A percentile compares a stretch with the other conserved stretches of the same genome.
Conservation (phyloP, 2,888 invertebrate species). For the Spialia ferax region DNA sequence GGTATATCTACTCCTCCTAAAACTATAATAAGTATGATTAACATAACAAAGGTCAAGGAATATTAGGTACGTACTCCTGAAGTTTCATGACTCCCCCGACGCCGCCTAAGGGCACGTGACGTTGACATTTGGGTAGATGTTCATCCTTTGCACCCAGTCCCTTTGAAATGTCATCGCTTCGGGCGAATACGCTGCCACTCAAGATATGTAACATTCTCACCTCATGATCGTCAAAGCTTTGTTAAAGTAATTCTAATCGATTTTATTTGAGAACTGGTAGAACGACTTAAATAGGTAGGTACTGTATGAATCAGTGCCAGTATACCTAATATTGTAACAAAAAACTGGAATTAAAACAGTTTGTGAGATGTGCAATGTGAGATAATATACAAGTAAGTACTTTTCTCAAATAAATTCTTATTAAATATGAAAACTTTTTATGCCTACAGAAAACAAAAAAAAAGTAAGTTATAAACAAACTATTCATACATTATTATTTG, state of each 20-base stretch:
- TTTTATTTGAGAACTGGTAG: background rate
- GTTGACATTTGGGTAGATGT: slow-evolving; percentile 23
- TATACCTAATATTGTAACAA: background rate
- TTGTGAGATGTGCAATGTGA: too few relatives aligned
- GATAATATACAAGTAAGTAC: too few relatives aligned
- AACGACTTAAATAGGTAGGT: too few relatives aligned
- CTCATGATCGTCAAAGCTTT: background rate
- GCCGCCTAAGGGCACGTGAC: slow-evolving; percentile 13
- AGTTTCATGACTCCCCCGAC: slow-evolving; percentile 26
- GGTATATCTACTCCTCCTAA: background rate
- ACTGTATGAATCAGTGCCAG: background rate
- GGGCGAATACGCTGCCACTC: background rate
- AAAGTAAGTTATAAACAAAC: background rate
- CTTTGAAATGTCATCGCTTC: slow-evolving; percentile 17
- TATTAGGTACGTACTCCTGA: slow-evolving; percentile 8
- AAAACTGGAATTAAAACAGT: background rate
- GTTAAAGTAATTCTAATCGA: slow-evolving; percentile 1
- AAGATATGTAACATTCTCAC: slow-evolving; percentile 11
- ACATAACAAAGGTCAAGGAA: background rate
- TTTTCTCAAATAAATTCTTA: too few relatives aligned
- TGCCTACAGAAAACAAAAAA: background rate
- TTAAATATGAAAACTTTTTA: too few relatives aligned
- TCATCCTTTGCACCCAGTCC: slow-evolving; percentile 5
- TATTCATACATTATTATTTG: too few relatives aligned
- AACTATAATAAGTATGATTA: background rate